A percentile compares a stretch with the other conserved stretches of the same genome.
Conservation (phyloP, 2,113 vertebrate species). For the Callopanchax toddi region DNA sequence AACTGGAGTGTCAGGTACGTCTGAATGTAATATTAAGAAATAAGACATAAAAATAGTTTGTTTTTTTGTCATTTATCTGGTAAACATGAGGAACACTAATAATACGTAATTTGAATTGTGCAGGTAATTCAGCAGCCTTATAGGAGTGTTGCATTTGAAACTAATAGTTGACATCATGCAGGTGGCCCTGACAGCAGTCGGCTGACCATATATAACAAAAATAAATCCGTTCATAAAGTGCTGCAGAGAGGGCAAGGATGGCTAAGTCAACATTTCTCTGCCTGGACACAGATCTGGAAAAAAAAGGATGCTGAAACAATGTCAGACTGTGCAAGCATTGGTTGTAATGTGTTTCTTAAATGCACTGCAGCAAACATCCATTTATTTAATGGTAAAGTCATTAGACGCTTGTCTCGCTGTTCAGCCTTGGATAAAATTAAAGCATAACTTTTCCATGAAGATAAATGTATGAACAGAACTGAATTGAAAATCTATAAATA, state of each 20-base stretch:
- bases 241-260: not conserved
- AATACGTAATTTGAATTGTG: not conserved
- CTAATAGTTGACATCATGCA: not conserved
- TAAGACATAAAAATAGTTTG: no score
- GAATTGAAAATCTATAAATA: not conserved
- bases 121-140: not conserved
- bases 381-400: no score
- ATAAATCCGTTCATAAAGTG: not conserved
- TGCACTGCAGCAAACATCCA: no score
- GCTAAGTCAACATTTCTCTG: not conserved
- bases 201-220: not conserved
- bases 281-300: not conserved
- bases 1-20: slow-evolving; percentile 91
- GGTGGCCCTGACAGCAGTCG: not conserved
- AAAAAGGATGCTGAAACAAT: not conserved
- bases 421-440: slow-evolving; percentile 5
- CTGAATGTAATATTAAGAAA: no score
- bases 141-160: not conserved
- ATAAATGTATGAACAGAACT: not conserved
- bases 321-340: not conserved
- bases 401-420: not conserved
- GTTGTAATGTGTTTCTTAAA: no score
- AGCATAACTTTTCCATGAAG: not conserved
- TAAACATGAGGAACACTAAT: not conserved
- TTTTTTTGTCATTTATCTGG: no score